Evolutionary conservation across 2,888 invertebrate species (phyloP), one percentile per base, ranked within the genome.

Genomic region (Callyntrura sp.): DNA sequence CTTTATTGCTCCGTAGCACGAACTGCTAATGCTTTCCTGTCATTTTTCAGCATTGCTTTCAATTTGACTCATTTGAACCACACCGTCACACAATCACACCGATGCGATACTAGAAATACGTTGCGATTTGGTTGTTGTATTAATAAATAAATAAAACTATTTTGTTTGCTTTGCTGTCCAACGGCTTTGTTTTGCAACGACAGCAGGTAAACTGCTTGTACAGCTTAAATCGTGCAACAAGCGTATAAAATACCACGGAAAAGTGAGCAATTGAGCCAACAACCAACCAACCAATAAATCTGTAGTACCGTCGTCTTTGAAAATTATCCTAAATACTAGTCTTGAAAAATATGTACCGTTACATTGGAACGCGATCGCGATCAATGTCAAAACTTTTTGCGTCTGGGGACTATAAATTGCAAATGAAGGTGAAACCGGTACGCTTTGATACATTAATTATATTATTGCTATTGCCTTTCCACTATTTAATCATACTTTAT

Each of bases 191-290:
- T n/a, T n/a, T n/a, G 25, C 43, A 60, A 9, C 14, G 17, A 57
- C 60, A 60, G 20, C 60, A 9, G 17, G 60, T 9, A 60, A 57
- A 6, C 35, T 35, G 35, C 35, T 4, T 23, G 28, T 14, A 68
- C 68, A 68, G 3, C 6, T 1, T 11, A 28, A 68, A 8, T 28
- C 68, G 28, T 9, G 28, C 28, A 68, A 51, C 25, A 76, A 5
- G 76, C 76, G n/a, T 76, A n/a, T 25, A 12, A 76, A 76, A 51
- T 51, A 23, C 25, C 51, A 76, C 76, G 51, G 48, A 55, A 76
- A 76, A 76, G 76, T 76, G 76, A 76, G 76, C 76, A 76, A 76
- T 76, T 76, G 76, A 76, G 23, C 25, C 76, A 76, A 76, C 48
- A 76, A 23, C 25, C 76, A 76, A 76, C 48, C 51, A 51, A 76